Percentiles rank a stretch among this genome's conserved stretches.
Evolutionary conservation across 2,113 vertebrate genomes (phyloP).

Genomic region (Xiphophorus couchianus): DNA sequence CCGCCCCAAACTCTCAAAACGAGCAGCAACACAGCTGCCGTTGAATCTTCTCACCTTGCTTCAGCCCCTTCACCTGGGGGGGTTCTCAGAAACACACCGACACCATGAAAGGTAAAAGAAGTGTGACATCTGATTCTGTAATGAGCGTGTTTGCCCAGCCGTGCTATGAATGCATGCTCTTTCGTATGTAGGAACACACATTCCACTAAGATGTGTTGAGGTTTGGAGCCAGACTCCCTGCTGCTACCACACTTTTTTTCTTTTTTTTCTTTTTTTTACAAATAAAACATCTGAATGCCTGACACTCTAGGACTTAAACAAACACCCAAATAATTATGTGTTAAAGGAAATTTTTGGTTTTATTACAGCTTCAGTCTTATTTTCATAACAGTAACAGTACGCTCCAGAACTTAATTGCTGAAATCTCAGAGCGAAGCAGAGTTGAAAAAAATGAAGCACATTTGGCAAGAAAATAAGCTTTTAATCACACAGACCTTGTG

Average conservation of each 20-base stretch:
- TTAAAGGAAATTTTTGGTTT: background rate
- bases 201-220: conserved; percentile 2
- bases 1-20: conserved; percentile 18
- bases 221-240: conserved; percentile 18
- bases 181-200: conserved; percentile 9
- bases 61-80: conserved; percentile 56
- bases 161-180: conserved; percentile 5
- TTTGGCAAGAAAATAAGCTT: background rate
- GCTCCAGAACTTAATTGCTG: background rate
- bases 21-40: conserved; percentile 62
- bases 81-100: conserved; percentile 34
- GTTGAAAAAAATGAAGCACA: background rate
- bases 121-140: conserved; percentile 54
- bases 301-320: background rate
- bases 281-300: background rate
- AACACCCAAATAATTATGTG: background rate
- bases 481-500: background rate
- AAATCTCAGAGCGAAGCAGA: background rate
- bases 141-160: conserved; percentile 12
- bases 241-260: conserved; percentile 17
- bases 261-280: background rate
- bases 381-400: background rate
- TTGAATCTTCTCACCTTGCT: conserved; percentile 5
- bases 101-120: conserved; percentile 58
- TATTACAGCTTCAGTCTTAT: background rate